Evolutionary conservation across 2,888 invertebrate genomes (phyloP), one percentile per base, ranked within the genome.

Genomic region (Piscicola geometra): DNA sequence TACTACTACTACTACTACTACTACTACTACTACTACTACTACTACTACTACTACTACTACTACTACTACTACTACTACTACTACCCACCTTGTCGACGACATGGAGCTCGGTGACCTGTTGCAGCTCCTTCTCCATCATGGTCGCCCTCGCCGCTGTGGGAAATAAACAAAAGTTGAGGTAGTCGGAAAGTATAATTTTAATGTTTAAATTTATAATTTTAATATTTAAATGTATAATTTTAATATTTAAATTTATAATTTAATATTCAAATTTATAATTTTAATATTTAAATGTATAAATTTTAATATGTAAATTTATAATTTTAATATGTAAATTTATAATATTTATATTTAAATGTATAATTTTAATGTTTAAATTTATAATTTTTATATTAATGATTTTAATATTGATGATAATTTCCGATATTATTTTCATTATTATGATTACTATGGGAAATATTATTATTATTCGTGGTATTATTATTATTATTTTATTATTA

Each of bases 1-100:
- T 64, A 64, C 64, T 64, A 64, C 64, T 64, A 64, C 64, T 64
- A 64, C n/a, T 64, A 64, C 64, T 64, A 64, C 64, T 64, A 28
- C 30, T 64, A 64, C 64, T 64, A 64, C 30, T 64, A 64, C 64
- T 64, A 64, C 64, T 64, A 64, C 64, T 64, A 41, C 64, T 64
- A 64, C 64, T 30, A 64, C 64, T 28, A 30, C 64, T 64, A 28
- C 64, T 64, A 64, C 64, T 64, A 64, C 64, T 64, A 64, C 64
- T 64, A 64, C 64, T 64, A 28, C 69, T 25, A 69, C 30, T 69
- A 12, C 69, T 36, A 69, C 69, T 69, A 36, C 25, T 32, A 69
- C 33, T 64, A 30, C 30, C 18, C n/a, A n/a, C n/a, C n/a, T n/a
- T n/a, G n/a, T n/a, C n/a, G n/a, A n/a, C n/a, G n/a, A n/a, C n/a